phyloP scores from a whole-genome alignment of 92 coral and sea anemone species.

The Phymanthus crucifer region DNA sequence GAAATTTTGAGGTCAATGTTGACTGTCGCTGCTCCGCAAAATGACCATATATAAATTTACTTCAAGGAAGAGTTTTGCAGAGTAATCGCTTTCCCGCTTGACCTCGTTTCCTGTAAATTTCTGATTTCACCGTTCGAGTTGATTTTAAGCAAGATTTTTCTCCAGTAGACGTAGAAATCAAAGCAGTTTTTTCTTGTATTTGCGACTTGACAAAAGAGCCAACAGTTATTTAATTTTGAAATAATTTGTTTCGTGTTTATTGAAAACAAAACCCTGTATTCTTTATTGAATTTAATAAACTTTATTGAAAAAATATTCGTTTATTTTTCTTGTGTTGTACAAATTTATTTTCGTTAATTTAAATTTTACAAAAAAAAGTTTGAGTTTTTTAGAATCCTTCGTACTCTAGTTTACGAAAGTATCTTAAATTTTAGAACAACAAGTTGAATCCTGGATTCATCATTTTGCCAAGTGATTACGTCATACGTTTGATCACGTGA shows the following conservation, averaged over 20 bases:
- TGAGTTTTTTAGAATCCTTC: no score
- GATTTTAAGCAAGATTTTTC: background rate
- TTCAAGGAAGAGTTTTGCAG: background rate
- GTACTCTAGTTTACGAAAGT: no score
- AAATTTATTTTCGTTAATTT: background rate
- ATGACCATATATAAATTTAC: background rate
- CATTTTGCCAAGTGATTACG: no score
- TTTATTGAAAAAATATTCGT: conserved; percentile 19
- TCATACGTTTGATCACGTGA: no score
- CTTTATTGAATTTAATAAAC: conserved; percentile 38
- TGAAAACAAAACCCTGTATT: conserved; percentile 13
- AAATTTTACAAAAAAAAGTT: no score
- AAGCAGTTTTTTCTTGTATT: background rate
- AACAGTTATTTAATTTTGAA: conserved; percentile 11
- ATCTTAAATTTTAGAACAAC: no score
- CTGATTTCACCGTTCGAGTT: background rate
- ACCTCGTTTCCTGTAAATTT: background rate
- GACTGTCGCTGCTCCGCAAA: background rate
- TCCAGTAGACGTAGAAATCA: background rate
- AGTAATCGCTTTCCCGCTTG: background rate
- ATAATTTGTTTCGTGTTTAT: conserved; percentile 28
- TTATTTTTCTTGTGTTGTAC: background rate
- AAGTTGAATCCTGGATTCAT: no score
- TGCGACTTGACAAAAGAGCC: background rate
- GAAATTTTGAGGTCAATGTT: background rate